Evolutionary conservation across 2,888 invertebrate species (phyloP), one percentile per base, ranked within the genome.

Genomic region (Catonia carolina): DNA sequence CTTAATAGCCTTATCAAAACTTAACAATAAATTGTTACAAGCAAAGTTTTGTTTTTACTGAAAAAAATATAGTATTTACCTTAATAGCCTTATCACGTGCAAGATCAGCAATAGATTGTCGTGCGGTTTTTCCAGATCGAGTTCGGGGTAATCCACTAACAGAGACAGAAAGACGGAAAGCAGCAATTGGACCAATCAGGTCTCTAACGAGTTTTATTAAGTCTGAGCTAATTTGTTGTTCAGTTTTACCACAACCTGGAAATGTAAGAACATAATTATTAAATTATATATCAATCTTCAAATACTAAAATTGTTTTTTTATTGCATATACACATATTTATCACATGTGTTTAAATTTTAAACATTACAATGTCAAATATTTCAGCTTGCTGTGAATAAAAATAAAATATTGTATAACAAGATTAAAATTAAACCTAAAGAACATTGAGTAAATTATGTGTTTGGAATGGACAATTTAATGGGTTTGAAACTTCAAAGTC

Each of bases 101-200:
- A 67, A 96, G 76, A 68, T 90, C 88, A 0, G 91, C 80, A 63
- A 96, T 86, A 1, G 89, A 85, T 69, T 89, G 90, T 33, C 95
- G 78, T 20, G 89, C 76, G n/a, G 81, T 80, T 73, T 86, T 86
- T 23, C 90, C 90, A 1, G 94, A 94, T 52, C 95, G 79, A 0
- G 95, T 96, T 58, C 91, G 81, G 0, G 96, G 96, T 39, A 96
- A 72, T 0, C 82, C 89, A 14, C 81, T 81, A 0, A 96, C 90
- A 0, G 88, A 79, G 0, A 85, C 83, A 0, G 87, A 87, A 63
- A 86, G 76, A 61, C 86, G 83, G 71, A 96, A 92, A 0, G 91
- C 83, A 1, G 95, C 94, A 6, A 96, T 93, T 0, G 95, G 92
- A 0, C 92, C 92, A 51, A 92, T 83, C 37, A 83, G 69, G 47